Conservation (phyloP, 2,797 vertebrate species). For the Periparus ater region DNA sequence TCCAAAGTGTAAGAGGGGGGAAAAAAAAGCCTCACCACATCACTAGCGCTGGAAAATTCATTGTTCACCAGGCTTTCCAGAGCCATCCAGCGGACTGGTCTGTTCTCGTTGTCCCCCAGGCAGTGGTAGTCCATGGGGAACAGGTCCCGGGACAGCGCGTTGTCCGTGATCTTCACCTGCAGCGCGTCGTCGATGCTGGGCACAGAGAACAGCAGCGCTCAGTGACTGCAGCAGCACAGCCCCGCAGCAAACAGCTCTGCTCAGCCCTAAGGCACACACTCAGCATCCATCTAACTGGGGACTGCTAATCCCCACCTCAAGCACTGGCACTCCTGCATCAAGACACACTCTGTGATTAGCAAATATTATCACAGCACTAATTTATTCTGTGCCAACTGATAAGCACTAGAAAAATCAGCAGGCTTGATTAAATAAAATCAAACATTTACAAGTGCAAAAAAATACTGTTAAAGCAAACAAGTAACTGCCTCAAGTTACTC, state of each 20-base stretch:
- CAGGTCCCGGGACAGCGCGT: slow-evolving; percentile 93
- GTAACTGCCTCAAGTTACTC: neutral
- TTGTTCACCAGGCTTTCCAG: slow-evolving; percentile 97
- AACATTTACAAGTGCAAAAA: neutral
- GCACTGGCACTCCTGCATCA: neutral
- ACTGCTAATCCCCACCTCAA: neutral
- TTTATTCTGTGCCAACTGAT: neutral
- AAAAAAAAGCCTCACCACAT: slow-evolving; percentile 80
- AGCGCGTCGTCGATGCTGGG: slow-evolving; percentile 95
- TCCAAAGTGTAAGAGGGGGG: accelerated
- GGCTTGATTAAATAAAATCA: neutral
- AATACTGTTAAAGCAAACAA: neutral
- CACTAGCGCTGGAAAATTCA: slow-evolving; percentile 97
- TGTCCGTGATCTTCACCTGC: slow-evolving; percentile 99
- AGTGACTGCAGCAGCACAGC: neutral
- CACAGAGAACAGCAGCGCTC: slow-evolving; percentile 3
- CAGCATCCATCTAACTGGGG: accelerated
- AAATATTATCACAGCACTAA: neutral
- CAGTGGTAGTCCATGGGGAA: slow-evolving; percentile 99
- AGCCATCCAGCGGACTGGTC: slow-evolving; percentile 98
- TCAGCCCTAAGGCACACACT: neutral
- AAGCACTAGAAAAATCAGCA: neutral
- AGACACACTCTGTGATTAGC: neutral
- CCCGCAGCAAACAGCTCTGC: neutral
- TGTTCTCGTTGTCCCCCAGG: slow-evolving; percentile 97